Evolutionary conservation across 2,113 vertebrate species (phyloP).

Genomic region (Apistogramma diplotaenia): DNA sequence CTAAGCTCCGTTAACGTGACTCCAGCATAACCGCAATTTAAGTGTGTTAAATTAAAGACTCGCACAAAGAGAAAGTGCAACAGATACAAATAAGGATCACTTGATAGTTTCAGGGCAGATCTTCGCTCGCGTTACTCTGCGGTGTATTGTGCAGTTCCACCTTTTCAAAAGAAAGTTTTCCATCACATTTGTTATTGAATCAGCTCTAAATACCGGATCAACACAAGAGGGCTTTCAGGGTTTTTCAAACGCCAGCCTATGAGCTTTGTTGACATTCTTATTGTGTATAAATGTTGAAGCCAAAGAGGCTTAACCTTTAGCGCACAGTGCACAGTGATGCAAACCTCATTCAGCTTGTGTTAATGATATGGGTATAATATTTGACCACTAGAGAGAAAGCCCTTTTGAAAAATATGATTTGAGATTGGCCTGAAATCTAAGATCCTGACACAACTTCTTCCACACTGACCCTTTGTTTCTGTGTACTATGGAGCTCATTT

Average conservation of each 20-base stretch:
- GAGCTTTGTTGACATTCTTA: conserved; percentile 57
- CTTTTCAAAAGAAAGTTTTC: not conserved
- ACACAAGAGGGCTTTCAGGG: not conserved
- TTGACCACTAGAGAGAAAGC: not conserved
- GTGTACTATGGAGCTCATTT: not conserved
- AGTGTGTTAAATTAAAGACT: not conserved
- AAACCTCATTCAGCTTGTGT: not conserved
- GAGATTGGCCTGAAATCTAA: too few relatives aligned
- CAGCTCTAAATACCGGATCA: not conserved
- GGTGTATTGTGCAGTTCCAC: not conserved
- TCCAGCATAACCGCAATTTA: conserved; percentile 1
- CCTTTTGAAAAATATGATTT: not conserved
- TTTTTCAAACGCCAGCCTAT: not conserved
- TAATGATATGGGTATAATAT: not conserved
- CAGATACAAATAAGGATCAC: not conserved
- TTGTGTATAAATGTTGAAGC: conserved; percentile 8
- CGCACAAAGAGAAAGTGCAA: not conserved
- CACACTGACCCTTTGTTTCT: too few relatives aligned
- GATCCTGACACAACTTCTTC: too few relatives aligned
- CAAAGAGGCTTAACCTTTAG: conserved; percentile 27
- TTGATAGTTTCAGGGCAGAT: conserved; percentile 25
- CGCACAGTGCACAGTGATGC: conserved; percentile 9
- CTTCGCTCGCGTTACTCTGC: conserved; percentile 3
- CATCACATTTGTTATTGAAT: not conserved
- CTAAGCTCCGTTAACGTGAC: conserved; percentile 23